phyloP scores from a whole-genome alignment of 2,888 invertebrate species.

The Chironomus tentans region DNA sequence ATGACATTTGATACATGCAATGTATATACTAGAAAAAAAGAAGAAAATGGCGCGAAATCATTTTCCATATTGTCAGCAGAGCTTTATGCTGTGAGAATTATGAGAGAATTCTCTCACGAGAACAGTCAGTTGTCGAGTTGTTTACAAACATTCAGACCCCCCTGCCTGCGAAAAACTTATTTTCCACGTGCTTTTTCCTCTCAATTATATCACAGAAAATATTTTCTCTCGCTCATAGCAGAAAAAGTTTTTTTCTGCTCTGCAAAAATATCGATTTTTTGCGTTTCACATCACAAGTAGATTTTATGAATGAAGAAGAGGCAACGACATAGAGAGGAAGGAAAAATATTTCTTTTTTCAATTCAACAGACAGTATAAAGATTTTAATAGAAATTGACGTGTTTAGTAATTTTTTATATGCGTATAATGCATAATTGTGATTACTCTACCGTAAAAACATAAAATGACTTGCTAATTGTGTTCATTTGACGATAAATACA shows the following conservation, averaged over 20 bases:
- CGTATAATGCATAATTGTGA: background rate
- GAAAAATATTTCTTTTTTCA: background rate
- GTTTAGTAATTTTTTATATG: background rate
- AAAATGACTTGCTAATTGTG: background rate
- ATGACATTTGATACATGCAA: too few species aligned
- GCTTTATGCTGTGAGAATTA: background rate
- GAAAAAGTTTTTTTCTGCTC: background rate
- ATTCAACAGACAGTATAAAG: conserved; percentile 11
- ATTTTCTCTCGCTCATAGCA: background rate
- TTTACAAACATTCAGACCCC: conserved; percentile 4
- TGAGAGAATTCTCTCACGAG: background rate
- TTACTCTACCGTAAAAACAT: background rate
- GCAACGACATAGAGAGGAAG: background rate
- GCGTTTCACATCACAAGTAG: background rate
- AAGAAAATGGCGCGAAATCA: conserved; percentile 22
- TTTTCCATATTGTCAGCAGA: background rate
- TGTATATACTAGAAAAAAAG: background rate
- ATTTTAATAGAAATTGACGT: conserved; percentile 19
- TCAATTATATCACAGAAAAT: background rate
- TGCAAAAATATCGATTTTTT: conserved; percentile 20
- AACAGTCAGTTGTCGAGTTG: background rate
- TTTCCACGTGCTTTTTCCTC: conserved; percentile 16
- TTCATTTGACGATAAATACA: background rate
- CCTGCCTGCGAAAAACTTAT: background rate
- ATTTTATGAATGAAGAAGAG: background rate